Evolutionary conservation across 2,888 invertebrate species (phyloP).

Genomic region (Agrotis segetum): DNA sequence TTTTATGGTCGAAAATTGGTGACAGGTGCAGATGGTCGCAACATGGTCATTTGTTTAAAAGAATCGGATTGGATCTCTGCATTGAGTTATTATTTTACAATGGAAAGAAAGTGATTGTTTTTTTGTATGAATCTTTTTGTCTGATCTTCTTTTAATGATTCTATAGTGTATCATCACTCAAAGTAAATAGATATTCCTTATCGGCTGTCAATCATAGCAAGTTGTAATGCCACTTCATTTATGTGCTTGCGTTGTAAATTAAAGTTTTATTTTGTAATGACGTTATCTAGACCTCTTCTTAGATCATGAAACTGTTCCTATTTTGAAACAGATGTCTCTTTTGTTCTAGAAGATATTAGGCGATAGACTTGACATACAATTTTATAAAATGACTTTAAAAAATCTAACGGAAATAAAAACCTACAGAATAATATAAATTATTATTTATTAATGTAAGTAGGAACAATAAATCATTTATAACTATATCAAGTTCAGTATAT

Average conservation of each 20-base stretch:
- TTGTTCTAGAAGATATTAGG: not conserved
- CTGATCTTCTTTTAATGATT: slow-evolving; percentile 49
- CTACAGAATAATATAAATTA: slow-evolving; percentile 9
- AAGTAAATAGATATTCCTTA: slow-evolving; percentile 23
- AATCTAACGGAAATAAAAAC: slow-evolving; percentile 11
- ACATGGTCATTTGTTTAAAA: slow-evolving; percentile 75
- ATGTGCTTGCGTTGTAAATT: slow-evolving; percentile 6
- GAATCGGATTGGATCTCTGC: slow-evolving; percentile 69
- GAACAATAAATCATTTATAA: slow-evolving; percentile 38
- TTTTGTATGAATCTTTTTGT: slow-evolving; percentile 45
- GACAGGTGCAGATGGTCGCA: slow-evolving; percentile 79
- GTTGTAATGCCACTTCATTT: not conserved
- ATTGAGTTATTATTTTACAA: slow-evolving; percentile 82
- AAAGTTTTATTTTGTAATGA: slow-evolving; percentile 3
- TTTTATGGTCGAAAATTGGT: slow-evolving; percentile 78
- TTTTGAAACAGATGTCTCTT: not conserved
- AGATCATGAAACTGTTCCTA: slow-evolving; percentile 2
- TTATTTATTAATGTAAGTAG: slow-evolving; percentile 39
- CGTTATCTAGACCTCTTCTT: not conserved
- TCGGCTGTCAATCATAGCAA: slow-evolving; percentile 33
- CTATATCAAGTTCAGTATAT: slow-evolving; percentile 42
- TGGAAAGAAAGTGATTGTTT: slow-evolving; percentile 71
- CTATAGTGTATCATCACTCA: slow-evolving; percentile 33
- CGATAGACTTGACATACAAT: not conserved
- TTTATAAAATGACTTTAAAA: not conserved